Evolutionary conservation across 1,140 invertebrate species (phyloP), one percentile per base, ranked within the genome.

Genomic region (Drosophila baimaii): DNA sequence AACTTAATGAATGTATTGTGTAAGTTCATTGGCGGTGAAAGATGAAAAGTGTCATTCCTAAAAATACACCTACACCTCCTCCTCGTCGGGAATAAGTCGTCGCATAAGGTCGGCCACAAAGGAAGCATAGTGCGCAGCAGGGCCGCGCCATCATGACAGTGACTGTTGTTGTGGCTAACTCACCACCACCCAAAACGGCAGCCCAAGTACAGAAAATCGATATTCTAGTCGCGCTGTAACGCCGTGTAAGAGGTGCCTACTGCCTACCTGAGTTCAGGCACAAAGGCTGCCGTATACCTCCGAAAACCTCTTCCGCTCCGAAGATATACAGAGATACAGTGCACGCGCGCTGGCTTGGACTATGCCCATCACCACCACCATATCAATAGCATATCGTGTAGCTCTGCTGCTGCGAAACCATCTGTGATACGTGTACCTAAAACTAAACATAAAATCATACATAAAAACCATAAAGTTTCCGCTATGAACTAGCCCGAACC

Each of bases 401-500:
- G 64, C 43, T 21, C 10, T 13, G 51, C 51, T 15, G 51, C 51
- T 54, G 51, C 43, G 10, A 51, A 43, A 69, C 61, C 65, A 69
- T 69, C 65, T 69, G 65, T 69, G 65, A 69, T 69, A 68, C 44
- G 64, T 47, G 64, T 68, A 69, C 65, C 65, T 69, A 66, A 64
- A 66, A 66, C 63, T 54, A 54, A 54, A 35, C 51, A 35, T 54
- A 54, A 39, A 33, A 21, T 33, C 29, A 52, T 33, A 52, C 29
- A 52, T 52, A 23, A 35, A 23, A 35, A 19, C 51, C 51, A n/a
- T 54, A 54, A 8, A 39, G 43, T 66, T 66, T 66, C 31, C 64
- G 29, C 41, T 43, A 66, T 66, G 62, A 69, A 52, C 44, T 68
- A 69, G 63, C 65, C 51, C 61, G 70, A 46, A 71, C 96, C 96